A percentile compares a stretch with the other conserved stretches of the same genome.
Conservation (phyloP, 2,113 vertebrate genomes). For the Diglossa brunneiventris region DNA sequence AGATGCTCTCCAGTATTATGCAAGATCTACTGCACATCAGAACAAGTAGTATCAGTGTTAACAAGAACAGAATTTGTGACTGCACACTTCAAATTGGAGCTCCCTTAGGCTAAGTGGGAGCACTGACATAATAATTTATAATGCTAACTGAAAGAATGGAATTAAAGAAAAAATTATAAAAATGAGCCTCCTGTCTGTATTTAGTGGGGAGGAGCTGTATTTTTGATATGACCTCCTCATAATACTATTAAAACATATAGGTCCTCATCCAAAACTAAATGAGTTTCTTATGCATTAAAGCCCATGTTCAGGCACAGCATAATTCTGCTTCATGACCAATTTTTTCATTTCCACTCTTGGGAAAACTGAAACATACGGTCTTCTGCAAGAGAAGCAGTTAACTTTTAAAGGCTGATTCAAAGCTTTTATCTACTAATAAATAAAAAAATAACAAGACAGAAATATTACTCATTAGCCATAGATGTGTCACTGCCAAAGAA, state of each 20-base stretch:
- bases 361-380: background rate
- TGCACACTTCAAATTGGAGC: background rate
- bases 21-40: background rate
- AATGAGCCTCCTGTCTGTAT: background rate
- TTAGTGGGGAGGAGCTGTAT: background rate
- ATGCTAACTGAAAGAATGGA: background rate
- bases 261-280: background rate
- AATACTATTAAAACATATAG: background rate
- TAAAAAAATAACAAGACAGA: background rate
- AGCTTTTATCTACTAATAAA: background rate
- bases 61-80: background rate
- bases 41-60: background rate
- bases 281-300: background rate
- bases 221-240: background rate
- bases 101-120: background rate
- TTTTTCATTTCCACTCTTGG: background rate
- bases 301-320: background rate
- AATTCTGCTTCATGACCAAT: background rate
- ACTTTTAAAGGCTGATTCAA: background rate
- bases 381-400: background rate
- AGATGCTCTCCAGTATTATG: background rate
- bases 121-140: background rate
- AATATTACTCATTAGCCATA: background rate
- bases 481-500: background rate
- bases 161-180: background rate